These are phyloP conservation scores for Chamaetylas fuelleborni DNA, from an alignment of 2,113 vertebrate genomes.

Conservation along the genomic window DNA sequence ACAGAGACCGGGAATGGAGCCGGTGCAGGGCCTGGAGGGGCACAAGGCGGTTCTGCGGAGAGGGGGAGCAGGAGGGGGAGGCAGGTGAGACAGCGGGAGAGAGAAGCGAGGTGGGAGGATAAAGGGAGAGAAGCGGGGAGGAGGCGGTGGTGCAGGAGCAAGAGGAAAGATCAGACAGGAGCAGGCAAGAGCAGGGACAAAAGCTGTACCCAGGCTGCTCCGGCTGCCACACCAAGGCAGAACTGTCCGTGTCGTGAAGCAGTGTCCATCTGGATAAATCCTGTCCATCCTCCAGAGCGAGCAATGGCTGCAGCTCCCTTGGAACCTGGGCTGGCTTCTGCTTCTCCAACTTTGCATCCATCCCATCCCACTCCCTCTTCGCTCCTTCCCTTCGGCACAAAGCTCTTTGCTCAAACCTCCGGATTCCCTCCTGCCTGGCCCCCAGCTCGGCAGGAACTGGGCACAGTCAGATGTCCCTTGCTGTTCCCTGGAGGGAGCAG, in stretches of 20 bases:
- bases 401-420: background rate
- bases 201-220: background rate
- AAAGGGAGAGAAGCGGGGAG: background rate
- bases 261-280: fast-evolving
- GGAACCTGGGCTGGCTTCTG: background rate
- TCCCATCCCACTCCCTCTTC: too few species aligned
- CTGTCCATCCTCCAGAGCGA: background rate
- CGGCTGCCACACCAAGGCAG: background rate
- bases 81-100: background rate
- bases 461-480: fast-evolving
- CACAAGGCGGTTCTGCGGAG: background rate
- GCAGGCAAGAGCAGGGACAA: background rate
- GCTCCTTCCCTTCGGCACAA: background rate
- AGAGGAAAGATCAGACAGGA: background rate
- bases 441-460: background rate
- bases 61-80: background rate
- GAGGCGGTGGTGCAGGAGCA: background rate
- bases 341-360: background rate
- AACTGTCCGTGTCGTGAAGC: background rate
- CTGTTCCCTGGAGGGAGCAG: background rate
- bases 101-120: background rate
- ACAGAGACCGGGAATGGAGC: background rate
- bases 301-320: background rate
- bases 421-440: background rate
- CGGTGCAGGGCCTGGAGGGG: background rate